phyloP scores from a whole-genome alignment of 1,140 invertebrate genomes.

The Drosophila ohnishii region DNA sequence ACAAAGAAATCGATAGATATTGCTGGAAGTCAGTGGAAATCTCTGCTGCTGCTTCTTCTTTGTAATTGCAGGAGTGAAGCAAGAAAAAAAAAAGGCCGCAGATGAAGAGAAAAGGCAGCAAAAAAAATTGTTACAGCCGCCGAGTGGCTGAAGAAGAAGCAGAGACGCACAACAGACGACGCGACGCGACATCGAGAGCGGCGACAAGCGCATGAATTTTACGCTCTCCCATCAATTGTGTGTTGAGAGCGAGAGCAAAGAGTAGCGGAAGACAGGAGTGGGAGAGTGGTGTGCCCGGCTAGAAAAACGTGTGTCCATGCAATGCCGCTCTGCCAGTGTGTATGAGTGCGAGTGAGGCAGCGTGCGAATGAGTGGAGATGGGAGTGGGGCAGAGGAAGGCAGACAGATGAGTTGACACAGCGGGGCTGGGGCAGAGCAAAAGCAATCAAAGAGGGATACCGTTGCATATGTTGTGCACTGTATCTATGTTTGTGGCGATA shows the following conservation, averaged over 20 bases:
- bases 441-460: conserved; percentile 56
- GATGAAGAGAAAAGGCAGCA: conserved; percentile 48
- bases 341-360: conserved; percentile 16
- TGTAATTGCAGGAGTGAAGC: conserved; percentile 64
- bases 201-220: conserved; percentile 71
- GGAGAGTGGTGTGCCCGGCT: conserved; percentile 47
- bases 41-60: conserved; percentile 30
- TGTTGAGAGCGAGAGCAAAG: conserved; percentile 53
- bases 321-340: conserved; percentile 14
- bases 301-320: conserved; percentile 57
- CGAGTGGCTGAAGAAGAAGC: conserved; percentile 63
- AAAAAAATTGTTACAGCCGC: conserved; percentile 71
- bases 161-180: conserved; percentile 63
- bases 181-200: conserved; percentile 57
- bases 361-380: conserved; percentile 9
- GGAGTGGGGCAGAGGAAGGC: conserved; percentile 36
- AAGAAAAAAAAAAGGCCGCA: conserved; percentile 53
- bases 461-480: conserved; percentile 56
- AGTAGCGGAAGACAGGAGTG: conserved; percentile 11
- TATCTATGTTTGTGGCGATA: conserved; percentile 45
- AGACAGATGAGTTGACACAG: conserved; percentile 59
- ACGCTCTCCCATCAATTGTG: conserved; percentile 77
- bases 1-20: conserved; percentile 81
- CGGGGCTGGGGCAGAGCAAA: conserved; percentile 38
- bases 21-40: conserved; percentile 55